Evolutionary conservation across 1,140 invertebrate species (phyloP).

Genomic region (Helicoverpa zea): DNA sequence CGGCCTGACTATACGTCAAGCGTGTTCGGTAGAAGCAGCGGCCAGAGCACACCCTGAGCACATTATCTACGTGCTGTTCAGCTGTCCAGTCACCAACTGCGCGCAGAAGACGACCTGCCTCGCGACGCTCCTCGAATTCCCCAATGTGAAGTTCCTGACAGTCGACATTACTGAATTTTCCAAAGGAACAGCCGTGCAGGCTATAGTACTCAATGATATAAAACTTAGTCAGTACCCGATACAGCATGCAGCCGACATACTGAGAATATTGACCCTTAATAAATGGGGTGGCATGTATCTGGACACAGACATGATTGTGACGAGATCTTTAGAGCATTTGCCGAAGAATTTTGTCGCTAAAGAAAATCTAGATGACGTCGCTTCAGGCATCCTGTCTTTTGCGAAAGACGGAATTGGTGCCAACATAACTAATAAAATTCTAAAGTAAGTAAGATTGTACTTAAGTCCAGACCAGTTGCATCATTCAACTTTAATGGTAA

Average conservation of each 20-base stretch:
- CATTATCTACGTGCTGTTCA: slow-evolving; percentile 85
- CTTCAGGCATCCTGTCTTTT: slow-evolving; percentile 90
- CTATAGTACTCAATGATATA: slow-evolving; percentile 82
- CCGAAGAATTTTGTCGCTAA: slow-evolving; percentile 87
- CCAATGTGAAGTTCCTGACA: slow-evolving; percentile 88
- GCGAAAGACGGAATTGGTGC: slow-evolving; percentile 87
- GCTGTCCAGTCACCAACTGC: slow-evolving; percentile 67
- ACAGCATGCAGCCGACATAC: slow-evolving; percentile 89
- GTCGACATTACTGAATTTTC: slow-evolving; percentile 88
- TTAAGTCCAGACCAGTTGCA: background rate
- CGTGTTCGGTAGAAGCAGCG: slow-evolving; percentile 88
- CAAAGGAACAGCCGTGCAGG: slow-evolving; percentile 88
- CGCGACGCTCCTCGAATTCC: slow-evolving; percentile 82
- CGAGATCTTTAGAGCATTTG: slow-evolving; percentile 88
- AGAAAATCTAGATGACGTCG: slow-evolving; percentile 88
- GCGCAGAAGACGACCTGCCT: slow-evolving; percentile 37
- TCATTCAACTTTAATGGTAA: no score
- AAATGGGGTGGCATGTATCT: slow-evolving; percentile 93
- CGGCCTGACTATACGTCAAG: slow-evolving; percentile 84
- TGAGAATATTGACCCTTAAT: slow-evolving; percentile 91
- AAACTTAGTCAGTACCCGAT: background rate
- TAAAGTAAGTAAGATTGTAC: slow-evolving; percentile 72
- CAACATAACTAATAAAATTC: slow-evolving; percentile 87
- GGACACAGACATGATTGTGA: slow-evolving; percentile 92
- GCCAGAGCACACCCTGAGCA: slow-evolving; percentile 86